Percentiles rank a stretch among this genome's conserved stretches.
Conservation (phyloP, 2,888 invertebrate genomes). For the Loripinus fragilis region DNA sequence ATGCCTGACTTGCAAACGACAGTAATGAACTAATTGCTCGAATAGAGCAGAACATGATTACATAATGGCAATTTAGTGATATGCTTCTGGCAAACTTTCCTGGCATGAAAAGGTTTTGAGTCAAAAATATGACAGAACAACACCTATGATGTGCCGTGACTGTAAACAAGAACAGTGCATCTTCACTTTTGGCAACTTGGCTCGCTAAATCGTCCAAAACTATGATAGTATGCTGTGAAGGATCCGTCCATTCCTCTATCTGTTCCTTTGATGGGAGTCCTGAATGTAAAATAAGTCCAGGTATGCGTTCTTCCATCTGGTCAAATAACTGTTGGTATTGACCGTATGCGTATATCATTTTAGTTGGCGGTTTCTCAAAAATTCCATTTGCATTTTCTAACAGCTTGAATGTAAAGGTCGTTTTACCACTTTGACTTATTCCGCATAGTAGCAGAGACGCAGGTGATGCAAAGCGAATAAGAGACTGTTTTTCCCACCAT, state of each 20-base stretch:
- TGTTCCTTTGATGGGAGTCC: slow-evolving; percentile 26
- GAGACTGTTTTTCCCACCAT: slow-evolving; percentile 13
- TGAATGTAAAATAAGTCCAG: slow-evolving; percentile 19
- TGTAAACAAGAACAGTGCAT: slow-evolving; percentile 26
- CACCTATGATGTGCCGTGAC: slow-evolving; percentile 31
- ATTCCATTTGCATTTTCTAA: slow-evolving; percentile 18
- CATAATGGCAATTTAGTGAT: slow-evolving; percentile 31
- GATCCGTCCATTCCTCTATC: slow-evolving; percentile 27
- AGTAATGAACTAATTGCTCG: slow-evolving; percentile 26
- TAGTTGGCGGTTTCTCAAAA: slow-evolving; percentile 26
- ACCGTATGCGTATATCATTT: slow-evolving; percentile 24
- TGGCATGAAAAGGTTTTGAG: slow-evolving; percentile 34
- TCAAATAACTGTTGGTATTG: slow-evolving; percentile 30
- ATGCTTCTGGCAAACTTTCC: slow-evolving; percentile 35
- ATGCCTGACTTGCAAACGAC: slow-evolving; percentile 27
- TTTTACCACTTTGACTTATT: slow-evolving; percentile 25
- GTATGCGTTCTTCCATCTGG: slow-evolving; percentile 30
- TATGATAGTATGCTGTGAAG: slow-evolving; percentile 17
- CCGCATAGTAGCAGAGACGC: slow-evolving; percentile 13
- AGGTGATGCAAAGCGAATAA: slow-evolving; percentile 24
- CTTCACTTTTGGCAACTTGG: slow-evolving; percentile 11
- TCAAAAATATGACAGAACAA: slow-evolving; percentile 31
- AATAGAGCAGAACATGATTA: slow-evolving; percentile 30
- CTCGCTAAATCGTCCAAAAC: slow-evolving; percentile 29
- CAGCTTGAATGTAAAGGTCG: slow-evolving; percentile 11